Base-by-base conservation (phyloP, 2,888 invertebrate species). In the Amitus sp. region DNA sequence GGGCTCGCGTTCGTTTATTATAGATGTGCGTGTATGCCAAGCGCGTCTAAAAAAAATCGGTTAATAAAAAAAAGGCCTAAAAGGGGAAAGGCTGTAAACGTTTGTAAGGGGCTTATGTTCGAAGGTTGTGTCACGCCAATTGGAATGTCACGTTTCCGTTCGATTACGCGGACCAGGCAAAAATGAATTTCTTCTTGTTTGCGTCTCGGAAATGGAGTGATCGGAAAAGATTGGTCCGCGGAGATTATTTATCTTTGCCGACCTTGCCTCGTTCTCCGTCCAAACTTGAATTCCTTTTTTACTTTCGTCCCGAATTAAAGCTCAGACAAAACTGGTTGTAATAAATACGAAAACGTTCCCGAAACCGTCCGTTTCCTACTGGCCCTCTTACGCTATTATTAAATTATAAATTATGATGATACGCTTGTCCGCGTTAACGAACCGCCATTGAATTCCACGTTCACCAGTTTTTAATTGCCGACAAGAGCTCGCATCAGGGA, bases 361-460 rank as follows among this genome's bases (percentile, higher is more conserved):
- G 73, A 76, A 76, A 78, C 70, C 71, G 68, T 75, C 72, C 73
- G 69, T 66, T 70, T 73, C 73, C 75, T 79, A 79, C 79, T 80
- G 70, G 73, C 65, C 72, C 74, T 78, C 75, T 78, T 78, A 78
- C 74, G 62, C 73, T 72, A 75, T 78, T 78, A 79, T 79, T 79
- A 77, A 79, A 79, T 80, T 77, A 77, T 79, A 79, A 78, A 76
- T 79, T 79, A 79, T 76, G 77, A 76, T 77, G 75, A 77, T 77
- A 73, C 77, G 73, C 70, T 76, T 30, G 71, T 70, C 65, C 60
- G 64, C 73, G 73, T 77, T 79, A 77, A 79, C 70, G 73, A 78
- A 74, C 73, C 73, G 65, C 78, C 75, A 77, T 78, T 73, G 23
- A 43, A 43, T 20, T 23, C 13, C 23, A 23, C 13, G 9, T 12